phyloP scores from a whole-genome alignment of 1,140 invertebrate genomes.

The Pogonus chalceus region DNA sequence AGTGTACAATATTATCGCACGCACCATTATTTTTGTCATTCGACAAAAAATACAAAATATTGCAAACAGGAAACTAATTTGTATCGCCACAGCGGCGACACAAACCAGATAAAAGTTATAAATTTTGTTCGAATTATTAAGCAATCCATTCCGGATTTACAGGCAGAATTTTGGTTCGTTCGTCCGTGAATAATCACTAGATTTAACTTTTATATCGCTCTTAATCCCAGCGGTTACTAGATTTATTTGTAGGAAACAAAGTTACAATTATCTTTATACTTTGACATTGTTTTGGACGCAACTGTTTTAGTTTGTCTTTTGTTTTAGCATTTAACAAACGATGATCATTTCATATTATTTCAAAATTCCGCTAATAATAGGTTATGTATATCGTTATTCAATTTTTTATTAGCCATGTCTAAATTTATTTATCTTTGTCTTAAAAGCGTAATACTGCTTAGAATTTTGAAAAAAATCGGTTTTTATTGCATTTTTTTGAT shows the following conservation, averaged over 20 bases:
- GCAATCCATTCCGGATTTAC: background rate
- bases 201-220: constrained; percentile 5
- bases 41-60: background rate
- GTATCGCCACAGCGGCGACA: background rate
- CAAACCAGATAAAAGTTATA: constrained; percentile 3
- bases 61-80: constrained; percentile 3
- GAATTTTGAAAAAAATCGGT: too few relatives aligned
- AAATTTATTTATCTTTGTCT: too few relatives aligned
- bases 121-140: constrained; percentile 7
- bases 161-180: background rate
- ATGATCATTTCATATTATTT: too few relatives aligned
- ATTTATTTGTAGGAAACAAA: background rate
- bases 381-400: too few relatives aligned
- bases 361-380: too few relatives aligned
- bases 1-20: background rate
- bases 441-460: too few relatives aligned
- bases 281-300: too few relatives aligned
- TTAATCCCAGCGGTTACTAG: background rate
- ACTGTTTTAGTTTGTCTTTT: too few relatives aligned
- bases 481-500: too few relatives aligned
- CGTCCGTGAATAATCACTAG: background rate
- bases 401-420: too few relatives aligned
- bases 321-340: too few relatives aligned
- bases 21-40: constrained; percentile 12
- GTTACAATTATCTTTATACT: too few relatives aligned